These are phyloP conservation scores for Prosopocoilus inquinatus DNA, from an alignment of 2,888 invertebrate species.

Conservation along the genomic window DNA sequence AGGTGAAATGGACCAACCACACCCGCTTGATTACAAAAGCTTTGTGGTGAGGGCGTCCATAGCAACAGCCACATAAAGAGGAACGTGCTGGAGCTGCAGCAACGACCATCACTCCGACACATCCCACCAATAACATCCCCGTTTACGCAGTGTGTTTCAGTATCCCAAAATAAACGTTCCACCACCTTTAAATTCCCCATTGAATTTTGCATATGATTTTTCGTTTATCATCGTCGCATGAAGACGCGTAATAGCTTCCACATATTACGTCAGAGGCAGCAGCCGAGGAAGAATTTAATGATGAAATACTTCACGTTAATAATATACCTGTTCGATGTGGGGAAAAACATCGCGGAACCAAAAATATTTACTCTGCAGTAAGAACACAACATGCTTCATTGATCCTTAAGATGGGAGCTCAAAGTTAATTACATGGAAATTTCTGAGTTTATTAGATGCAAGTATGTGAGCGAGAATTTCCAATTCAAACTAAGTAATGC, in stretches of 20 bases:
- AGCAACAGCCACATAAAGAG: constrained; percentile 7
- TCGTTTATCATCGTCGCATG: too few relatives aligned
- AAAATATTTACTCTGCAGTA: background rate
- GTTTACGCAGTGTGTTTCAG: too few relatives aligned
- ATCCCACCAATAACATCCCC: too few relatives aligned
- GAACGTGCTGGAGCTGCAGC: background rate
- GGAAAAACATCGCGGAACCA: background rate
- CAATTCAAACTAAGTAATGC: constrained; percentile 51
- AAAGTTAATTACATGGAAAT: constrained; percentile 53
- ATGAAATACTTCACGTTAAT: too few relatives aligned
- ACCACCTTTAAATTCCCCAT: too few relatives aligned
- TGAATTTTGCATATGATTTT: too few relatives aligned
- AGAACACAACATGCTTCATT: constrained; percentile 36
- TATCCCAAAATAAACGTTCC: too few relatives aligned
- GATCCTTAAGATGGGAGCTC: constrained; percentile 43
- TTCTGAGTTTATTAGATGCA: constrained; percentile 52
- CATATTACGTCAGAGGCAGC: too few relatives aligned
- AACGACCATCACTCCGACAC: too few relatives aligned
- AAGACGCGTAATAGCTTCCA: too few relatives aligned
- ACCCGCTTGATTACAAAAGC: constrained; percentile 10
- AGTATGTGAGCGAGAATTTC: constrained; percentile 53
- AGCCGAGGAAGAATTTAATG: too few relatives aligned
- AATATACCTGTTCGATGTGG: too few relatives aligned
- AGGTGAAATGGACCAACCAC: constrained; percentile 8
- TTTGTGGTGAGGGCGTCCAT: constrained; percentile 8